Conservation (phyloP, 2,797 vertebrate genomes). For the Aratinga solstitialis region DNA sequence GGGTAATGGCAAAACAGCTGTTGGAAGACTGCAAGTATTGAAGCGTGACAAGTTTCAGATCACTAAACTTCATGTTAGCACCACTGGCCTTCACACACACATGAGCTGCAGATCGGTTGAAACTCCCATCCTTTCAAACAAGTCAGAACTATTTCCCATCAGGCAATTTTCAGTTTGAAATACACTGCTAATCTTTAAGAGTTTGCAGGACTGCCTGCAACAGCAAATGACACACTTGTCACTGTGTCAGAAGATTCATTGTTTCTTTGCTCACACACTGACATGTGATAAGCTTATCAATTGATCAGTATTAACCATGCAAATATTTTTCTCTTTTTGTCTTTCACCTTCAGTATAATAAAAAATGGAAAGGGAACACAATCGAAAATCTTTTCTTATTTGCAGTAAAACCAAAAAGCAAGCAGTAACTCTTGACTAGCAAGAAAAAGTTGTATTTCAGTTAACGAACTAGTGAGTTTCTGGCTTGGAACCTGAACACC, state of each 20-base stretch:
- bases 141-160: not conserved
- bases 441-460: not conserved
- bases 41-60: conserved; percentile 22
- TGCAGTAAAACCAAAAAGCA: conserved; percentile 32
- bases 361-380: conserved; percentile 26
- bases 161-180: not conserved
- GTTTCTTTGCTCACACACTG: not conserved
- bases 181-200: not conserved
- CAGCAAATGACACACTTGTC: not conserved
- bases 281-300: conserved; percentile 8
- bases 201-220: not conserved
- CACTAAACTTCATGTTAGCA: not conserved
- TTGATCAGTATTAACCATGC: not conserved
- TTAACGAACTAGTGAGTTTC: conserved; percentile 10
- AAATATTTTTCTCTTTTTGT: conserved; percentile 5
- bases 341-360: not conserved
- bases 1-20: not conserved
- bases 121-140: not conserved
- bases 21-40: not conserved
- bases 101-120: not conserved
- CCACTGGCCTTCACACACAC: not conserved
- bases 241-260: not conserved
- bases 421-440: not conserved
- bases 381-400: conserved; percentile 35
- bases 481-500: conserved; percentile 29